A percentile compares a stretch with the other conserved stretches of the same genome.
Conservation (phyloP, 2,888 invertebrate species). For the Beris chalybata region DNA sequence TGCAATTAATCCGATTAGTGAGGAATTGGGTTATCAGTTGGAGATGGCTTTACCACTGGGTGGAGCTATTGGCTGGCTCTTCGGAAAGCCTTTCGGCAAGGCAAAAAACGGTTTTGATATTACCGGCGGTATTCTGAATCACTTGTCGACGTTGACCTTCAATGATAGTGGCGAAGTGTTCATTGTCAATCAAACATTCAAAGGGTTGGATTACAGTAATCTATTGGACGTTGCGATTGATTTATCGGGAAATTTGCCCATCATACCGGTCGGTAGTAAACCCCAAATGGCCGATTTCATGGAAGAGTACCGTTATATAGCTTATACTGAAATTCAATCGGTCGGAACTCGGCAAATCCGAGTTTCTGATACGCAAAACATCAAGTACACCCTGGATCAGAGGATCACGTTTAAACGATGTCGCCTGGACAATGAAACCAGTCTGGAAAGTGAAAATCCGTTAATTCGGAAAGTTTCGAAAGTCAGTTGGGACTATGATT, state of each 20-base stretch:
- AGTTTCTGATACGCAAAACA: conserved; percentile 59
- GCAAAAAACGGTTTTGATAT: conserved; percentile 86
- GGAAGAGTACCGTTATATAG: conserved; percentile 67
- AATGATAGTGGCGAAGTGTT: conserved; percentile 74
- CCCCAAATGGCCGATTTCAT: conserved; percentile 79
- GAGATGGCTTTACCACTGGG: conserved; percentile 85
- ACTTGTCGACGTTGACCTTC: conserved; percentile 79
- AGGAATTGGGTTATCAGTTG: conserved; percentile 74
- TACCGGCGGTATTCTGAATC: conserved; percentile 86
- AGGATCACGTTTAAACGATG: conserved; percentile 49
- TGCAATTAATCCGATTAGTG: conserved; percentile 80
- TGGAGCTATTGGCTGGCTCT: conserved; percentile 88
- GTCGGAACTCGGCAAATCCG: conserved; percentile 46
- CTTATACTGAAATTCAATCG: conserved; percentile 47
- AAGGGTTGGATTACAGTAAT: conserved; percentile 89
- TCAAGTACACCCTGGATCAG: conserved; percentile 51
- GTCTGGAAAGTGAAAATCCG: conserved; percentile 45
- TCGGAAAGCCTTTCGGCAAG: conserved; percentile 75
- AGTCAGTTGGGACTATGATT: conserved; percentile 81
- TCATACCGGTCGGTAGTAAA: conserved; percentile 63
- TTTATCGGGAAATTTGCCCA: conserved; percentile 80
- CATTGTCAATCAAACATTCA: conserved; percentile 74
- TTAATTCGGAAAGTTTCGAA: conserved; percentile 72
- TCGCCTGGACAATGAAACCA: conserved; percentile 45
- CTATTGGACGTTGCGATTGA: conserved; percentile 78